These are phyloP conservation scores for Sterrhoptilus dennistouni DNA, from an alignment of 2,113 vertebrate species.

Conservation along the genomic window DNA sequence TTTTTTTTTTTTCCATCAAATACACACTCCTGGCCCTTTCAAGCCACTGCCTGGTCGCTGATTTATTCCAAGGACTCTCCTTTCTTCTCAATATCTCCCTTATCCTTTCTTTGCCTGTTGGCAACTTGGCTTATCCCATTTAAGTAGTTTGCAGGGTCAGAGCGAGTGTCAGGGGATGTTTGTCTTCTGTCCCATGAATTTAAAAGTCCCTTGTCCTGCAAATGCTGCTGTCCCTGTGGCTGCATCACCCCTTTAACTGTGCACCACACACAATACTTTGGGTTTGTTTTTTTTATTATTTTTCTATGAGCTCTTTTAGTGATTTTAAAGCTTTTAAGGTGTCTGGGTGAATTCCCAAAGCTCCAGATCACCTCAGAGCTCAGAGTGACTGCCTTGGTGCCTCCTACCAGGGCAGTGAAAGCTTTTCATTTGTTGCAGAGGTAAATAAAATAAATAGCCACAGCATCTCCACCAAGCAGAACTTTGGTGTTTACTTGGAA, in stretches of 20 bases:
- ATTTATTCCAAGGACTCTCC: neutral
- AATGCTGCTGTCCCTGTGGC: neutral
- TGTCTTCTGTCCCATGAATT: slow-evolving; percentile 7
- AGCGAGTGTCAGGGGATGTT: neutral
- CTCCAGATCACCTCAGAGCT: neutral
- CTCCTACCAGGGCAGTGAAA: neutral
- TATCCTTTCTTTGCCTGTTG: slow-evolving; percentile 1
- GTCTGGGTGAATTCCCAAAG: neutral
- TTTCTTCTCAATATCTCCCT: neutral
- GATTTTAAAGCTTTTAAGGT: neutral
- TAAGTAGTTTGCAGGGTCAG: slow-evolving; percentile 35
- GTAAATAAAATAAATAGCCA: neutral
- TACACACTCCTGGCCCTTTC: neutral
- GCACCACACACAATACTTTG: neutral
- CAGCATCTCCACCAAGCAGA: neutral
- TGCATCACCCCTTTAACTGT: neutral
- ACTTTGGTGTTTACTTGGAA: slow-evolving; percentile 1
- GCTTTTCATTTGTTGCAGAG: neutral
- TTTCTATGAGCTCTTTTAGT: neutral
- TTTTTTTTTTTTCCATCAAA: neutral
- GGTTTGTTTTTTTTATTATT: neutral
- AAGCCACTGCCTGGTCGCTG: neutral
- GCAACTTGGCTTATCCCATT: neutral
- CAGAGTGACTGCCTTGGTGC: neutral
- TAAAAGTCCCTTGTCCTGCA: neutral